Percentiles rank a stretch among this genome's conserved stretches.
Conservation (phyloP, 2,113 vertebrate species). For the Promerops cafer region DNA sequence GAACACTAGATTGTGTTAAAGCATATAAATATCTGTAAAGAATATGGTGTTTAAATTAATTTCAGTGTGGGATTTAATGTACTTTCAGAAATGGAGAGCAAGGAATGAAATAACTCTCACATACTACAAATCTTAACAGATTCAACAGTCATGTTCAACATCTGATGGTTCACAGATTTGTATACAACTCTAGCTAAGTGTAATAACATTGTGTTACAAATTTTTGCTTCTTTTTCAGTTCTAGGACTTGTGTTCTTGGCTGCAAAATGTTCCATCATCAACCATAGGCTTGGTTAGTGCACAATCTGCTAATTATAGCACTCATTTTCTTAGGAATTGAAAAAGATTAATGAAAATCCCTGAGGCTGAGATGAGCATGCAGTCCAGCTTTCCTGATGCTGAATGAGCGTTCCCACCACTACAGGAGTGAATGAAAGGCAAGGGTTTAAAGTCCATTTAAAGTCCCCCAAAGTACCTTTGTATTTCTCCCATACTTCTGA, state of each 20-base stretch:
- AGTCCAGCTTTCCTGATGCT: not conserved
- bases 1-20: not conserved
- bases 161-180: not conserved
- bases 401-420: not conserved
- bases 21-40: not conserved
- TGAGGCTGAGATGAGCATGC: not conserved
- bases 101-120: not conserved
- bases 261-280: not conserved
- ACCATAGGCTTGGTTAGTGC: rapidly evolving
- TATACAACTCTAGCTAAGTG: not conserved
- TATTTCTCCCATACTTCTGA: not conserved
- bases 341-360: not conserved
- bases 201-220: not conserved
- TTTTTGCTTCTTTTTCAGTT: not conserved
- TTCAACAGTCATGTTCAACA: not conserved
- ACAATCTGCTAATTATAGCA: not conserved
- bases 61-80: not conserved
- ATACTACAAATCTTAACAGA: not conserved
- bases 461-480: not conserved
- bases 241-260: not conserved
- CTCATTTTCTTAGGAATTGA: not conserved
- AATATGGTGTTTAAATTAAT: not conserved
- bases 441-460: not conserved
- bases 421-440: rapidly evolving
- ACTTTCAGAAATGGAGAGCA: not conserved